Evolutionary conservation across 2,888 invertebrate species (phyloP).

Genomic region (Silvanus unidentatus): DNA sequence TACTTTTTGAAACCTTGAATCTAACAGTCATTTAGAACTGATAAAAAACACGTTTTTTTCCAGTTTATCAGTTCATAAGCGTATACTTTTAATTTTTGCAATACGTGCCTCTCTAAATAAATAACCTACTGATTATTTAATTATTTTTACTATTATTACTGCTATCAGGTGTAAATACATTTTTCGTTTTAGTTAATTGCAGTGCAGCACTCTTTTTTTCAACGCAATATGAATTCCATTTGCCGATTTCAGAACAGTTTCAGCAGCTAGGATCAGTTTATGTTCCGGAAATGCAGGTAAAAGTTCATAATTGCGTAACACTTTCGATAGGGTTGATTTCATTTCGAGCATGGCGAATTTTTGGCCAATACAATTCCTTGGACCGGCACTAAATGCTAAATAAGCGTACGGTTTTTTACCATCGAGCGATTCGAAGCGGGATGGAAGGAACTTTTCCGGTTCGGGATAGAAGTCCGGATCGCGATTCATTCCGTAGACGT

Average conservation of each 20-base stretch:
- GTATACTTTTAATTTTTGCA: no score
- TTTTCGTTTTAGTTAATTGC: no score
- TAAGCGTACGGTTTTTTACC: constrained; percentile 16
- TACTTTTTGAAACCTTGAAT: no score
- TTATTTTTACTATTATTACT: no score
- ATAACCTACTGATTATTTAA: no score
- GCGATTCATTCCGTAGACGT: constrained; percentile 14
- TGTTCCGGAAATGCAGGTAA: constrained; percentile 8
- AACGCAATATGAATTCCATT: constrained; percentile 9
- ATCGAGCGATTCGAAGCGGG: constrained; percentile 15
- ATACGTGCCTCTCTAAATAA: no score
- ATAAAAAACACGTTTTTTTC: no score
- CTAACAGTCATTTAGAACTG: no score
- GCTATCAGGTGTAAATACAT: no score
- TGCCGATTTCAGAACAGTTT: constrained; percentile 10
- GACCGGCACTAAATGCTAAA: constrained; percentile 21
- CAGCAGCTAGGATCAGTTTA: constrained; percentile 6
- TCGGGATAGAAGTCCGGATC: constrained; percentile 18
- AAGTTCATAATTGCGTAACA: constrained; percentile 7
- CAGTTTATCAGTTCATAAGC: no score
- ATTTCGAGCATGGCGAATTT: constrained; percentile 10
- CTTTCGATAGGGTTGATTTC: constrained; percentile 7
- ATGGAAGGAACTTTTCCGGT: constrained; percentile 21
- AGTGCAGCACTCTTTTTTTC: background rate
- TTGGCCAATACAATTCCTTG: no score